A percentile compares a stretch with the other conserved stretches of the same genome.
Conservation (phyloP, 2,888 invertebrate species). For the Orthosia incerta region DNA sequence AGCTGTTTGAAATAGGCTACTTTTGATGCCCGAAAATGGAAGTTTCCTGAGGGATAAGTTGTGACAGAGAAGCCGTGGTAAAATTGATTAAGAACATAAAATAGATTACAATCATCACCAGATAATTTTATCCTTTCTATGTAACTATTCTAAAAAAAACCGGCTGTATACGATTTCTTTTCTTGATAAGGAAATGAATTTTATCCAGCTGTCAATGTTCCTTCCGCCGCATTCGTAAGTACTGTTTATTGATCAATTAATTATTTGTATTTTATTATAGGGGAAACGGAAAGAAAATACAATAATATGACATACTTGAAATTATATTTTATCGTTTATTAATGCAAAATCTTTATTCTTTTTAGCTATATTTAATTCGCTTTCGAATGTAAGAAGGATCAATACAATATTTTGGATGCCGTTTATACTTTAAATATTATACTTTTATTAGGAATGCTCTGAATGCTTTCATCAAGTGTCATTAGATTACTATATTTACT, state of each 20-base stretch:
- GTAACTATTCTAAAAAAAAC: not conserved
- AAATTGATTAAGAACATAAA: not conserved
- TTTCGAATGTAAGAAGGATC: not conserved
- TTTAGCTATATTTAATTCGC: not conserved
- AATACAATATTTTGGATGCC: not conserved
- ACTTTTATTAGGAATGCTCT: not conserved
- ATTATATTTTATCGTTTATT: not conserved
- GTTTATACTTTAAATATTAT: not conserved
- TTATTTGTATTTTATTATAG: conserved; percentile 13
- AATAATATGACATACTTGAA: conserved; percentile 3
- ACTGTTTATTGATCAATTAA: conserved; percentile 36
- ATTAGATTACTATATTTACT: not conserved
- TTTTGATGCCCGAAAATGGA: too few relatives aligned
- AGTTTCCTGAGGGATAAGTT: too few relatives aligned
- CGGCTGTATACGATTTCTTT: conserved; percentile 7
- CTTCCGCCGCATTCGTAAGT: conserved; percentile 32
- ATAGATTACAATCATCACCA: not conserved
- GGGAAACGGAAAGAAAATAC: conserved; percentile 28
- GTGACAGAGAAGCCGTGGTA: too few relatives aligned
- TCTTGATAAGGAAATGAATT: conserved; percentile 31
- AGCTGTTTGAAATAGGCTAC: too few relatives aligned
- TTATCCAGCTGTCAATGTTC: conserved; percentile 6
- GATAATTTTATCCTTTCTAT: conserved; percentile 26
- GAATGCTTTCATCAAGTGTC: not conserved
- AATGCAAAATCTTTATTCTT: not conserved